These are phyloP conservation scores for Huso huso DNA, from an alignment of 2,797 vertebrate genomes.

Conservation along the genomic window DNA sequence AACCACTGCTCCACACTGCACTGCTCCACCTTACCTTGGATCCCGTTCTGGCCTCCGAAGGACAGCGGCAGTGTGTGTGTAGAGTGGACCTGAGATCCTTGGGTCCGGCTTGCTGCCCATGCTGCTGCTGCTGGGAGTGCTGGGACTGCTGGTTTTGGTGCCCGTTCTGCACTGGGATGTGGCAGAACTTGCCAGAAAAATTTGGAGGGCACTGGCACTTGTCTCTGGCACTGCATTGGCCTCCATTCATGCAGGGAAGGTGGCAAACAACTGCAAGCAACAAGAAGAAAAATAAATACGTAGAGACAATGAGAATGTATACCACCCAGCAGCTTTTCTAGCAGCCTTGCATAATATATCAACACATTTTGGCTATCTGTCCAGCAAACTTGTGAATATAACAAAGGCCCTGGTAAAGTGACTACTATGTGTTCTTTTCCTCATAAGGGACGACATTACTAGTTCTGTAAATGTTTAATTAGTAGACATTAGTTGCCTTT, in stretches of 20 bases:
- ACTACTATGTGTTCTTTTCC: no score
- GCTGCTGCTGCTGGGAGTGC: slow-evolving; percentile 44
- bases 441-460: no score
- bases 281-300: slow-evolving; percentile 6
- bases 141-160: slow-evolving; percentile 56
- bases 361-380: no score
- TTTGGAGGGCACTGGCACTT: slow-evolving; percentile 92
- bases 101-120: slow-evolving; percentile 48
- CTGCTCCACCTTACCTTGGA: slow-evolving; percentile 63
- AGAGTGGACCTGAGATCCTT: slow-evolving; percentile 75
- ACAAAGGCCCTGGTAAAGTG: no score
- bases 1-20: no score
- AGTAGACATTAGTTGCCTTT: no score
- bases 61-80: slow-evolving; percentile 90
- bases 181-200: slow-evolving; percentile 93
- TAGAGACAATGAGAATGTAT: no score
- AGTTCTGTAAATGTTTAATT: no score
- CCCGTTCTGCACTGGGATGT: slow-evolving; percentile 71
- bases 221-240: slow-evolving; percentile 86
- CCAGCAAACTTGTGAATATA: no score
- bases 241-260: slow-evolving; percentile 93
- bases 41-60: slow-evolving; percentile 75
- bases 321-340: no score
- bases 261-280: slow-evolving; percentile 84
- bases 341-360: no score